Percentiles rank a stretch among this genome's conserved stretches.
Conservation (phyloP, 2,113 vertebrate species). For the Sander lucioperca region DNA sequence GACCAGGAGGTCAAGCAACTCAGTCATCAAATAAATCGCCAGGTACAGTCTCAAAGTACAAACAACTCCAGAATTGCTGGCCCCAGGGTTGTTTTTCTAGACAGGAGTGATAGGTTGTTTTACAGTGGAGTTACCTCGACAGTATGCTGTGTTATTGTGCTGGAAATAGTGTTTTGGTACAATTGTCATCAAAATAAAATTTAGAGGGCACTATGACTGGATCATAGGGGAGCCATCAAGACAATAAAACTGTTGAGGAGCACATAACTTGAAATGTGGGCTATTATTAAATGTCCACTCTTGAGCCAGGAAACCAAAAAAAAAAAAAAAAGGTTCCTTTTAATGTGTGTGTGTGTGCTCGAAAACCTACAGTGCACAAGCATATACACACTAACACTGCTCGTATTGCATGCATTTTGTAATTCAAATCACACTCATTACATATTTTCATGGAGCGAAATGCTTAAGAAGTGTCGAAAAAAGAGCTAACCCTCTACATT, state of each 20-base stretch:
- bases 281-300: slow-evolving; percentile 56
- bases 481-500: slow-evolving; percentile 59
- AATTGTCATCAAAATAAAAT: slow-evolving; percentile 63
- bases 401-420: slow-evolving; percentile 16
- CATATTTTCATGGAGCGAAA: slow-evolving; percentile 45
- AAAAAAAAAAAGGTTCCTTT: neutral
- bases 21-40: slow-evolving; percentile 64
- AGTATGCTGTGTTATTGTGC: slow-evolving; percentile 48
- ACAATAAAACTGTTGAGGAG: slow-evolving; percentile 45
- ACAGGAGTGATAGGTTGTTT: slow-evolving; percentile 22
- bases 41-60: slow-evolving; percentile 34
- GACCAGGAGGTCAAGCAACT: slow-evolving; percentile 53
- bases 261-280: slow-evolving; percentile 51
- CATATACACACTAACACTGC: neutral
- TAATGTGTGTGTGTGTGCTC: neutral
- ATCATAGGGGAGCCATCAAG: slow-evolving; percentile 57
- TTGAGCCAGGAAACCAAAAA: slow-evolving; percentile 14
- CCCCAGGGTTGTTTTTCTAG: slow-evolving; percentile 19
- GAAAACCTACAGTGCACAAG: slow-evolving; percentile 1
- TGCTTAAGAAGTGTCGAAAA: slow-evolving; percentile 60
- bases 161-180: slow-evolving; percentile 61
- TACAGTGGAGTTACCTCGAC: slow-evolving; percentile 28
- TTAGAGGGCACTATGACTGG: slow-evolving; percentile 40
- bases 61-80: slow-evolving; percentile 51
- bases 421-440: slow-evolving; percentile 44